phyloP scores from a whole-genome alignment of 2,888 invertebrate species.

The Mesorhabditis sp. region DNA sequence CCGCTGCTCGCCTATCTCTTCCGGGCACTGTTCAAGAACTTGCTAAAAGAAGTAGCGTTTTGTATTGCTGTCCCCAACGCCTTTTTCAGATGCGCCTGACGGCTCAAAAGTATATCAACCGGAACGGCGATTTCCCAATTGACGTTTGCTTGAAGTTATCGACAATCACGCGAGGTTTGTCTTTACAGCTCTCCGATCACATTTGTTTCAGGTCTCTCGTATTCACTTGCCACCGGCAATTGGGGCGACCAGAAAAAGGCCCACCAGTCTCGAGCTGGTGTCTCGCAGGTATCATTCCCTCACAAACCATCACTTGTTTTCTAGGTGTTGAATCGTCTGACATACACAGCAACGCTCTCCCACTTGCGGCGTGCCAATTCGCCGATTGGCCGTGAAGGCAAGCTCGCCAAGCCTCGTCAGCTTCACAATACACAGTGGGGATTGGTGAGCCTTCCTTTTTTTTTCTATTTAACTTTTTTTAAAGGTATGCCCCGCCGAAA shows the following conservation, averaged over 20 bases:
- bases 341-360: slow-evolving; percentile 95
- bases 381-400: slow-evolving; percentile 97
- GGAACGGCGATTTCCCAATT: slow-evolving; percentile 95
- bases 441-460: slow-evolving; percentile 60
- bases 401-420: slow-evolving; percentile 95
- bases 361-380: slow-evolving; percentile 97
- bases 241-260: slow-evolving; percentile 99
- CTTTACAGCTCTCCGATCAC: slow-evolving; percentile 27
- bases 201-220: slow-evolving; percentile 68
- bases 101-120: slow-evolving; percentile 96
- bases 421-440: slow-evolving; percentile 99
- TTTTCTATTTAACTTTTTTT: not conserved
- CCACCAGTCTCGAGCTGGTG: slow-evolving; percentile 93
- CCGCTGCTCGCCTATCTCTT: slow-evolving; percentile 93
- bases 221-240: slow-evolving; percentile 97
- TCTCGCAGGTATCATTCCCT: slow-evolving; percentile 71
- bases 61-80: not conserved
- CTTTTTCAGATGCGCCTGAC: slow-evolving; percentile 89
- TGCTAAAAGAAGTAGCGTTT: slow-evolving; percentile 50
- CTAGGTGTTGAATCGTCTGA: slow-evolving; percentile 88
- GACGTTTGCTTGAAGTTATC: slow-evolving; percentile 76
- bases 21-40: slow-evolving; percentile 69
- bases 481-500: slow-evolving; percentile 95
- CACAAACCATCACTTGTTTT: slow-evolving; percentile 7
- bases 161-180: slow-evolving; percentile 86